Evolutionary conservation across 1,140 invertebrate genomes (phyloP), one percentile per base, ranked within the genome.

Genomic region (Hyles euphorbiae): DNA sequence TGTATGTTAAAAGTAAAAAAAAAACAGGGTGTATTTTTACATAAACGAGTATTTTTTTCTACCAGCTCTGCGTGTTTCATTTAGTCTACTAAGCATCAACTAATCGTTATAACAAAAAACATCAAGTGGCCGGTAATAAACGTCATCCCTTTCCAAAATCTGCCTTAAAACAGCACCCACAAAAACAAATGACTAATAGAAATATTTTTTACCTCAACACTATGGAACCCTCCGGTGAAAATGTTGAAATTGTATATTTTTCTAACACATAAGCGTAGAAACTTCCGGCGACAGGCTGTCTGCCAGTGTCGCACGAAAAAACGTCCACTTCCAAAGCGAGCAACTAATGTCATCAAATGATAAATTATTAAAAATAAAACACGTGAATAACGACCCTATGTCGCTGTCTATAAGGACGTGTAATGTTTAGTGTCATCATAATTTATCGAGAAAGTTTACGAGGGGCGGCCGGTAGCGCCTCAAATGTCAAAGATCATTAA

Each of bases 401-500:
- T n/a, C 56, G 5, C 53, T 47, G 9, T 53, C 43, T 33, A 58
- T 54, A 60, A 56, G 32, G 55, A 56, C 46, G 48, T 55, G 12
- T 36, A 47, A 52, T 58, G 34, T 51, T 59, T 66, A 59, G 60
- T 43, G 11, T 53, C 11, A 51, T 43, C 56, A 53, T 77, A 79
- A 78, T 81, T 83, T 76, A 83, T 78, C 71, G 63, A 65, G 69
- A 71, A 70, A 62, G 56, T 55, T 59, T 64, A 55, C 51, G 55
- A 71, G 59, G 73, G 78, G 76, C 75, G 74, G 75, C 68, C 74
- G 75, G 76, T 78, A 83, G 78, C 74, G 71, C 69, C 77, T 78
- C 64, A 63, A 72, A 78, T 85, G 75, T 83, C 78, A 78, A 77
- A 76, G 67, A 56, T 80, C 75, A 81, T 84, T 83, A 81, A 85